Conservation (phyloP, 2,113 vertebrate species). For the Mixornis gularis region DNA sequence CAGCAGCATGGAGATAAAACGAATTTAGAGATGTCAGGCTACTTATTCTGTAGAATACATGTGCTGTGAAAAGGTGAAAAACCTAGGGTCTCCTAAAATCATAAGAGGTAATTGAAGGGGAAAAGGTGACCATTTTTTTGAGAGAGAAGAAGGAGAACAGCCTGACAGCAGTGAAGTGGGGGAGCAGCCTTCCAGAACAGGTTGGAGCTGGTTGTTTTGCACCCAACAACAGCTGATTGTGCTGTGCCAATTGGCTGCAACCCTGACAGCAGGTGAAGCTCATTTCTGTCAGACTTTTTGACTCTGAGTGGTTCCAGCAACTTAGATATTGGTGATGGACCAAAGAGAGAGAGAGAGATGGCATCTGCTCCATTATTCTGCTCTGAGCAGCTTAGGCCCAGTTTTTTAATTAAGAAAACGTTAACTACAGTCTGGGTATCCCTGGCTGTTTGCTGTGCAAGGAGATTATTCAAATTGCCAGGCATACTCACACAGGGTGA, state of each 20-base stretch:
- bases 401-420: constrained; percentile 45
- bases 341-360: background rate
- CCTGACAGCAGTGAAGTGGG: background rate
- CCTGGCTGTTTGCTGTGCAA: background rate
- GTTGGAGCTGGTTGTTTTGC: background rate
- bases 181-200: background rate
- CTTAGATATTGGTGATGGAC: background rate
- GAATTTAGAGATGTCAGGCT: background rate
- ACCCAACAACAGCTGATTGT: background rate
- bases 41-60: background rate
- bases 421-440: background rate
- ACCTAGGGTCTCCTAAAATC: background rate
- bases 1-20: background rate
- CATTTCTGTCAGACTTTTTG: background rate
- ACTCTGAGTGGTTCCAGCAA: background rate
- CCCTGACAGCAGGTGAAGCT: background rate
- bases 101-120: background rate
- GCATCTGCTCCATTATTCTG: constrained; percentile 26
- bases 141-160: background rate
- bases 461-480: constrained; percentile 7
- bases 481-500: background rate
- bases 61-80: background rate
- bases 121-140: background rate
- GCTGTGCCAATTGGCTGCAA: background rate
- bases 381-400: background rate